Evolutionary conservation across 92 coral and sea anemone genomes (phyloP).

Genomic region (Pocillopora grandis): DNA sequence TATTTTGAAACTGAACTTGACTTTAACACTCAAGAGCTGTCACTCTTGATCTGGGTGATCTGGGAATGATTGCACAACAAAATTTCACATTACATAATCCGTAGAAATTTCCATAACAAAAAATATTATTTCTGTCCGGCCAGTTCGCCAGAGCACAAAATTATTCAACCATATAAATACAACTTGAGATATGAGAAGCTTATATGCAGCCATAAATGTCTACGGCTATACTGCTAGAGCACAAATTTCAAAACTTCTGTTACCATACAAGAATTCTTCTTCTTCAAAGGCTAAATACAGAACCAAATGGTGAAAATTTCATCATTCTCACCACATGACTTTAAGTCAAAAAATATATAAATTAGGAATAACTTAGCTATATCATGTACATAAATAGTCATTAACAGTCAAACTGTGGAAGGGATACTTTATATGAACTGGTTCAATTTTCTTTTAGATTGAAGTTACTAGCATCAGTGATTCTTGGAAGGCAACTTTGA

Average conservation of each 20-base stretch:
- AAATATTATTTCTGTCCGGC: slow-evolving; percentile 21
- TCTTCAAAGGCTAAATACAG: not conserved
- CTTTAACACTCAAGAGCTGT: not conserved
- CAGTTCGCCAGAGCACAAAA: slow-evolving; percentile 3
- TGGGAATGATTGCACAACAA: not conserved
- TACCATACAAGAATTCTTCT: not conserved
- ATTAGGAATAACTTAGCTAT: slow-evolving; percentile 47
- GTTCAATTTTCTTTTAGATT: not conserved
- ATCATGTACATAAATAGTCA: slow-evolving; percentile 33
- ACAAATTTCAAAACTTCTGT: not conserved
- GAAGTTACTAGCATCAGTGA: slow-evolving; percentile 18
- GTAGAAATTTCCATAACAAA: not conserved
- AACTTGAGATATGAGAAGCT: not conserved
- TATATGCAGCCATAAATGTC: not conserved
- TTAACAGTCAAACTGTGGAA: slow-evolving; percentile 32
- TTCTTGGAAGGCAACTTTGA: slow-evolving; percentile 34
- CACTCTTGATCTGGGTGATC: not conserved
- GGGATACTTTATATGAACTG: not conserved
- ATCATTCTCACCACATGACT: not conserved
- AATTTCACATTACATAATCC: not conserved
- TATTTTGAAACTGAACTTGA: not conserved
- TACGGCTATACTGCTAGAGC: not conserved
- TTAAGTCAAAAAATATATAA: slow-evolving; percentile 28
- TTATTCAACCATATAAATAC: slow-evolving; percentile 9
- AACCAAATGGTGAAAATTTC: not conserved